phyloP scores from a whole-genome alignment of 1,140 invertebrate species.

The Hormaphis cornu region DNA sequence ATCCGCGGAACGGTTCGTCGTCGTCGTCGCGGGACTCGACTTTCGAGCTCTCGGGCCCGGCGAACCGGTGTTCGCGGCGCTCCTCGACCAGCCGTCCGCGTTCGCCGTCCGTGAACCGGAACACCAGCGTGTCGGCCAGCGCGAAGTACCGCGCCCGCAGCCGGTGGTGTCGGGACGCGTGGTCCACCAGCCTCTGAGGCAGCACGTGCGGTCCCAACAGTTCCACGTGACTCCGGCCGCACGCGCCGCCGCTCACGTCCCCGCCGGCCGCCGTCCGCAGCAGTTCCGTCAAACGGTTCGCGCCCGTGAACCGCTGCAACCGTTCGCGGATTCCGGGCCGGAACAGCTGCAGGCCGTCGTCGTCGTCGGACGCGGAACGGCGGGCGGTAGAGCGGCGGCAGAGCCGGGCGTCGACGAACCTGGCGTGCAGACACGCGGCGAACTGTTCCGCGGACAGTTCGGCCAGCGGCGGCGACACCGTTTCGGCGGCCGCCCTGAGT shows the following conservation, averaged over 20 bases:
- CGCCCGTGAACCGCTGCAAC: not conserved
- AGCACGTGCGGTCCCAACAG: not conserved
- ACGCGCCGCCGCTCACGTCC: no score
- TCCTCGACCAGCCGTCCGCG: not conserved
- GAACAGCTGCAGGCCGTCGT: not conserved
- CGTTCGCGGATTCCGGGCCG: not conserved
- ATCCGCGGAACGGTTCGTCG: not conserved
- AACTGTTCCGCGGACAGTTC: not conserved
- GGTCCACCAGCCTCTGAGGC: not conserved
- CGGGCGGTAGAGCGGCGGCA: not conserved
- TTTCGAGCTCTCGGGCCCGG: not conserved
- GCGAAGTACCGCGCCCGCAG: not conserved
- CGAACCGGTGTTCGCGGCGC: not conserved
- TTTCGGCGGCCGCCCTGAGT: not conserved
- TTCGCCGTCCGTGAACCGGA: not conserved
- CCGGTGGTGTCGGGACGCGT: not conserved
- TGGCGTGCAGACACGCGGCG: not conserved
- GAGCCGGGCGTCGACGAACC: not conserved
- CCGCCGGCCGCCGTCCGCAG: not conserved
- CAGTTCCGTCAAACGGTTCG: not conserved
- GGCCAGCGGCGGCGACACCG: not conserved
- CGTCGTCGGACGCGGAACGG: not conserved
- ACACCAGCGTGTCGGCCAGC: not conserved
- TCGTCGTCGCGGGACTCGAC: not conserved
- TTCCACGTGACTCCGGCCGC: not conserved